Conservation (phyloP, 1,140 invertebrate species). For the Habropoda laboriosa region DNA sequence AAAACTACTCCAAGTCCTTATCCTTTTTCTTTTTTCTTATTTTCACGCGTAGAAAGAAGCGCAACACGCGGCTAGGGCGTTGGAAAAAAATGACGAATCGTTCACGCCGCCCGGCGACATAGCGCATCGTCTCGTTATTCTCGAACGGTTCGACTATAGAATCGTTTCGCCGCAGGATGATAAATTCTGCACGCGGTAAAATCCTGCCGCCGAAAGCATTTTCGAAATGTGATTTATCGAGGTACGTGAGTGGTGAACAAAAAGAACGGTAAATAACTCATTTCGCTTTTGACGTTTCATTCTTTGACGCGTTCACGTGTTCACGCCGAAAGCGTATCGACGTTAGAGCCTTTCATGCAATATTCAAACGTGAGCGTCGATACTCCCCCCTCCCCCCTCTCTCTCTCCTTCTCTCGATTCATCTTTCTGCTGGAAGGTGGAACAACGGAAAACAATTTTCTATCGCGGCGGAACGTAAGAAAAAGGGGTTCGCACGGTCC, state of each 20-base stretch:
- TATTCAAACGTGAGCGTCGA: conserved; percentile 29
- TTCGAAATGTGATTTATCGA: conserved; percentile 56
- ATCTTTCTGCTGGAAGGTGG: conserved; percentile 29
- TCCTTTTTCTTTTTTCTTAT: too few species aligned
- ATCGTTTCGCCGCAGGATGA: conserved; percentile 18
- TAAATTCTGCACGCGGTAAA: conserved; percentile 19
- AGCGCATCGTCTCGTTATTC: too few species aligned
- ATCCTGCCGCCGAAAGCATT: conserved; percentile 4
- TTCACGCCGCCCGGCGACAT: too few species aligned
- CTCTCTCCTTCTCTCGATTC: too few species aligned
- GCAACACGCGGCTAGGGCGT: too few species aligned
- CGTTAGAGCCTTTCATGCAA: neutral
- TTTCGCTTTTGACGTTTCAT: conserved; percentile 48
- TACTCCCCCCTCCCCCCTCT: too few species aligned
- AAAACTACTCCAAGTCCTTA: too few species aligned
- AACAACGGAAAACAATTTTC: conserved; percentile 23
- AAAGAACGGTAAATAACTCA: conserved; percentile 55
- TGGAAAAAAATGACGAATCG: too few species aligned
- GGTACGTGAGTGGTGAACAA: conserved; percentile 2
- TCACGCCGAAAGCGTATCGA: neutral
- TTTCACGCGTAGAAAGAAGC: too few species aligned
- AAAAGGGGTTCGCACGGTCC: too few species aligned
- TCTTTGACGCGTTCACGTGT: neutral
- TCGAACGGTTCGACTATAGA: neutral
- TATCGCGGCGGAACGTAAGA: conserved; percentile 9